phyloP scores from a whole-genome alignment of 2,113 vertebrate species.

The Helogale parvula region DNA sequence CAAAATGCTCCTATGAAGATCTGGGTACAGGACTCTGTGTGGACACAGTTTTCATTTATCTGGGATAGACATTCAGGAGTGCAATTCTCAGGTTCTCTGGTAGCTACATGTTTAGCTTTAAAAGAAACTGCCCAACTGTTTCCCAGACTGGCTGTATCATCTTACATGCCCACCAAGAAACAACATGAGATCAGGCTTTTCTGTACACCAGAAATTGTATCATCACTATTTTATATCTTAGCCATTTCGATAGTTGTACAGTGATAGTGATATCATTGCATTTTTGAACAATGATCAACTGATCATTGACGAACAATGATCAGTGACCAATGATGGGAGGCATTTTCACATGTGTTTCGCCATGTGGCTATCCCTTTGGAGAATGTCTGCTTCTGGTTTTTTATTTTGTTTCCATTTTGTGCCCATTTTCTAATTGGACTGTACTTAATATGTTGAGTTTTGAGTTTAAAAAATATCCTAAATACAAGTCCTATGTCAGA shows the following conservation, averaged over 20 bases:
- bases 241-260: background rate
- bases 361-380: background rate
- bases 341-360: background rate
- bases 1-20: background rate
- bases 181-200: background rate
- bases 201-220: background rate
- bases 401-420: background rate
- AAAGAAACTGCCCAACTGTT: background rate
- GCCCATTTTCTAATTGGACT: background rate
- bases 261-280: background rate
- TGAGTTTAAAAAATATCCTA: background rate
- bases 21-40: background rate
- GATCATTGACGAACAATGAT: no score
- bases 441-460: background rate
- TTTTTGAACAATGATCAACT: no score
- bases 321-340: background rate
- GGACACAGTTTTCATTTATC: background rate
- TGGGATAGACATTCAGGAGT: background rate
- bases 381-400: background rate
- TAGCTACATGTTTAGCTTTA: background rate
- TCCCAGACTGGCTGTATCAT: background rate
- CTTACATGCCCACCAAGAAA: background rate
- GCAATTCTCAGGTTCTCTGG: background rate
- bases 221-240: background rate
- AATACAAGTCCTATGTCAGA: background rate